These are phyloP conservation scores for Kobus ellipsiprymnus DNA, from an alignment of 2,113 vertebrate species.

Conservation along the genomic window DNA sequence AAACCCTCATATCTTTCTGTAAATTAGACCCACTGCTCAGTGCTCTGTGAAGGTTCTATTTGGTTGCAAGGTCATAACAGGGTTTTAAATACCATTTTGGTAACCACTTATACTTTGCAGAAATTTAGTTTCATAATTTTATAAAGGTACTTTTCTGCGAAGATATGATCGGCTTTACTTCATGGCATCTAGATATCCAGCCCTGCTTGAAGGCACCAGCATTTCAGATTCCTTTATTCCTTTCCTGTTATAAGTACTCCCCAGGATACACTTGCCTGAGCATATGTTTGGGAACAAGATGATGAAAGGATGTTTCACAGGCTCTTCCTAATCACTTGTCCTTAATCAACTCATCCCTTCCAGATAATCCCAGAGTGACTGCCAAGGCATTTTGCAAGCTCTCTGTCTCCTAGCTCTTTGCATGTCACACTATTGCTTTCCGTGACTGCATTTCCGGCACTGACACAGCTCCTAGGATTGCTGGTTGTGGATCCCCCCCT, in stretches of 20 bases:
- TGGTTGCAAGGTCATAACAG: background rate
- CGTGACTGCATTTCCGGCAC: background rate
- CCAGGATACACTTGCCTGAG: background rate
- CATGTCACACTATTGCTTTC: background rate
- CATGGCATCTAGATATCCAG: background rate
- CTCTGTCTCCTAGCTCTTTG: background rate
- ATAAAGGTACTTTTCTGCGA: background rate
- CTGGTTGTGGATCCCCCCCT: fast-evolving
- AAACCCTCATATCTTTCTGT: background rate
- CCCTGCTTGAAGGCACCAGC: background rate
- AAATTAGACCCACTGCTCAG: background rate
- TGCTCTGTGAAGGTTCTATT: background rate
- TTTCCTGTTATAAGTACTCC: background rate
- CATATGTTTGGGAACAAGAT: background rate
- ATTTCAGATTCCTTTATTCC: background rate
- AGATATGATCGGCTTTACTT: background rate
- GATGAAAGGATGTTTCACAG: background rate
- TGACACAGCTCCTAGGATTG: background rate
- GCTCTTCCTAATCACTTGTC: background rate
- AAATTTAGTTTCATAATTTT: background rate
- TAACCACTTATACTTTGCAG: background rate
- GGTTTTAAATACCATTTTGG: background rate
- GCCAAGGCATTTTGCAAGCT: background rate
- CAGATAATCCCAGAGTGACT: background rate
- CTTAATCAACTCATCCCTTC: background rate